A percentile compares a stretch with the other conserved stretches of the same genome.
These are phyloP conservation scores for Varecia variegata DNA, from an alignment of 2,797 vertebrate genomes.

Conservation along the genomic window DNA sequence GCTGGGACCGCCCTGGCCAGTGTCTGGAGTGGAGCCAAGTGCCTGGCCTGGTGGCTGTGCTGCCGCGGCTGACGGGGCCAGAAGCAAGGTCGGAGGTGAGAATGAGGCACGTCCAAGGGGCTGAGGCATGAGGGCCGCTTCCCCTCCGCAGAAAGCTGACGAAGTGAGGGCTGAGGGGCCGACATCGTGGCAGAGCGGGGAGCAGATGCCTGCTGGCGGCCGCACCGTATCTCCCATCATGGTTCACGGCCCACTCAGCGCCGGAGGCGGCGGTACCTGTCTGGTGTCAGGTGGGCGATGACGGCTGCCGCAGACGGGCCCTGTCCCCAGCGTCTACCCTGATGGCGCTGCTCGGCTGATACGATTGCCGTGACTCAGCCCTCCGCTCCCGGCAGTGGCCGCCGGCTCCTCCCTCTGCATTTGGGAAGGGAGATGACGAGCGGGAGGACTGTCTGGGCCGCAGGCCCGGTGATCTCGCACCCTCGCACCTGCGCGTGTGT, in stretches of 20 bases:
- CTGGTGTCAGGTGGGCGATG: conserved; percentile 86
- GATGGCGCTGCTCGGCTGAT: conserved; percentile 87
- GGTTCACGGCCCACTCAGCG: conserved; percentile 89
- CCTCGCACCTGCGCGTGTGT: not conserved
- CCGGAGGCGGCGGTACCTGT: conserved; percentile 87
- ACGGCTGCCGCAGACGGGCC: conserved; percentile 87
- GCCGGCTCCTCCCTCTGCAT: not conserved
- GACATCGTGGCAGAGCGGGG: conserved; percentile 85
- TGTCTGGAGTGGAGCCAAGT: conserved; percentile 43
- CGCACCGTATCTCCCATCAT: conserved; percentile 86
- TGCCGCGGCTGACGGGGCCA: conserved; percentile 35
- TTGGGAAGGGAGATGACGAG: conserved; percentile 25
- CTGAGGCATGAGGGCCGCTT: conserved; percentile 87
- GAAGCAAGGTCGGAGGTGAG: conserved; percentile 78
- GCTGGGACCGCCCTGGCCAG: conserved; percentile 1
- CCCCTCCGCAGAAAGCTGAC: conserved; percentile 88
- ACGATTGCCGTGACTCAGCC: conserved; percentile 88
- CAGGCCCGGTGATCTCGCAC: accelerated
- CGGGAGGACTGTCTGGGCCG: not conserved
- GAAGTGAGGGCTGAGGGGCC: conserved; percentile 84
- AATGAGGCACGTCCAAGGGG: conserved; percentile 84
- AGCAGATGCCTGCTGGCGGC: conserved; percentile 91
- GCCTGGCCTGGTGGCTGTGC: conserved; percentile 15
- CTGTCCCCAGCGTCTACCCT: conserved; percentile 87
- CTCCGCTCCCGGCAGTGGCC: conserved; percentile 75